phyloP scores from a whole-genome alignment of 1,140 invertebrate genomes.

The Solenopsis invicta region DNA sequence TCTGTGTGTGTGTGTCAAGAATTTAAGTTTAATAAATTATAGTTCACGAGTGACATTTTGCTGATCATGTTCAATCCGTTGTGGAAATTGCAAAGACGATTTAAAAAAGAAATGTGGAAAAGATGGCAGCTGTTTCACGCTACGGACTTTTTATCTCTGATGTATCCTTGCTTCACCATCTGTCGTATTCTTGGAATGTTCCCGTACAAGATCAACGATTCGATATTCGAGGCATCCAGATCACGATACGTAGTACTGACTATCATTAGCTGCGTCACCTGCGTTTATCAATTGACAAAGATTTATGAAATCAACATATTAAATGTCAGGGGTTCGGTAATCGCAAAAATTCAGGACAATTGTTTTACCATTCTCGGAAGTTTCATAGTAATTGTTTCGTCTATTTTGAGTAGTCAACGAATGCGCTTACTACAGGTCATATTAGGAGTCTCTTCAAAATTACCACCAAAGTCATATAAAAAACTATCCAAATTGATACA shows the following conservation, averaged over 20 bases:
- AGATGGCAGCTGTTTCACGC: conserved; percentile 66
- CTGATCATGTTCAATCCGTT: not conserved
- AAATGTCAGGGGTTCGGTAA: not conserved
- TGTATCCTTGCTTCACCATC: conserved; percentile 68
- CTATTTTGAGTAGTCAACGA: not conserved
- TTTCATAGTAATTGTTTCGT: conserved; percentile 12
- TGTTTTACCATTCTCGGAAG: conserved; percentile 67
- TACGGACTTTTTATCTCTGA: conserved; percentile 70
- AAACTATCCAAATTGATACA: not conserved
- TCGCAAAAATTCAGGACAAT: conserved; percentile 67
- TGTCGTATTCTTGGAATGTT: conserved; percentile 68
- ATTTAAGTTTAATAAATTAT: not conserved
- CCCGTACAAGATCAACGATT: conserved; percentile 63
- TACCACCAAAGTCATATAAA: not conserved
- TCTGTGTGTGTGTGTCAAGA: not conserved
- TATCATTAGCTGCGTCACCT: conserved; percentile 41
- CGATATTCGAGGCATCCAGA: conserved; percentile 51
- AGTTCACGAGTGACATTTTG: not conserved
- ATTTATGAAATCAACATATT: conserved; percentile 75
- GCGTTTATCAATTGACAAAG: not conserved
- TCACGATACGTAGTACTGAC: conserved; percentile 47
- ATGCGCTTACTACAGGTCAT: not conserved
- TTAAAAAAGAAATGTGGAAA: not conserved
- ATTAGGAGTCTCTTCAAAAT: not conserved
- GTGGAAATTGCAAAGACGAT: not conserved